Evolutionary conservation across 2,888 invertebrate species (phyloP), one percentile per base, ranked within the genome.

Genomic region (Chloroclystis v-ata): DNA sequence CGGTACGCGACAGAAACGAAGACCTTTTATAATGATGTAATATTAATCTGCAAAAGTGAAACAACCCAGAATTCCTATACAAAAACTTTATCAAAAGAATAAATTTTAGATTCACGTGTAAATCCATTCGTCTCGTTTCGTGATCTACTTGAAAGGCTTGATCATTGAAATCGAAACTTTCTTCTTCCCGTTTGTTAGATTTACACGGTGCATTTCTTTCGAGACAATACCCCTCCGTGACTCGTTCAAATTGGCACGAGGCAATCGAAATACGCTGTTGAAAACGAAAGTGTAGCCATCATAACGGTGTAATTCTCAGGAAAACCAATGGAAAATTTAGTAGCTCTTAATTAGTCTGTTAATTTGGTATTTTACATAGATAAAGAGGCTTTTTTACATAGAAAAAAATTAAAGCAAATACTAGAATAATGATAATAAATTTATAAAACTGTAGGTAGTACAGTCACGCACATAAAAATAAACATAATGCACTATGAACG

Each of bases 171-270:
- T 61, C 43, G 54, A 52, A 57, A 75, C 78, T 80, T 82, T 80
- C 75, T 69, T 78, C 68, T 65, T 59, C 54, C 65, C 60, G 63
- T 57, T 70, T 78, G 67, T 72, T 69, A 67, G 60, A 76, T 81
- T 82, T 77, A 77, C 70, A 78, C 63, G 77, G 72, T 60, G 75
- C 77, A 72, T 73, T 68, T 57, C 63, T 67, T 72, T 70, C 68
- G 69, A 72, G 68, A 57, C 70, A 75, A 69, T 70, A 63, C 64
- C 56, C 63, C 40, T 54, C 66, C 70, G 69, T 74, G 73, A 73
- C 70, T 65, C 55, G 65, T 56, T 53, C 60, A 60, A 73, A 69
- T 72, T 60, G 61, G 55, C 63, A 67, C 63, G 65, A 67, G 63
- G 45, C 55, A 43, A 59, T 63, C 57, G 65, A 72, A 69, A 74